A percentile compares a stretch with the other conserved stretches of the same genome.
Evolutionary conservation across 1,140 invertebrate genomes (phyloP).

Genomic region (Harlomillsia oculata): DNA sequence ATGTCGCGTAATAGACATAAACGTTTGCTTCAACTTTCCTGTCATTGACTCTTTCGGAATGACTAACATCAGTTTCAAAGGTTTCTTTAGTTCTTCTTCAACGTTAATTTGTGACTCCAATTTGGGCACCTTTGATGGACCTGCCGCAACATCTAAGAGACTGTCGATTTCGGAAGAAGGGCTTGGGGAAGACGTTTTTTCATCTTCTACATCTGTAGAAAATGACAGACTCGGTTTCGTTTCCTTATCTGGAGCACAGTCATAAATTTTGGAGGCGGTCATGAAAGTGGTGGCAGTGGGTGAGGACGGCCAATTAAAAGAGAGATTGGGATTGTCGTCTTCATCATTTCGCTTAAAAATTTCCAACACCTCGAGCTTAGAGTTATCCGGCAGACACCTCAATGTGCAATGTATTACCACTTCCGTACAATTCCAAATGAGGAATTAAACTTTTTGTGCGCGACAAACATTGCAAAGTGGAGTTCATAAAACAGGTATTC

Average conservation of each 20-base stretch:
- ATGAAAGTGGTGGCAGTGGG: neutral
- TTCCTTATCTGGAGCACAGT: neutral
- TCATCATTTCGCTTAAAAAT: constrained; percentile 1
- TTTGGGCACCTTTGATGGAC: constrained; percentile 1
- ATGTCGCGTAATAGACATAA: constrained; percentile 25
- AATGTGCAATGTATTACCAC: constrained; percentile 28
- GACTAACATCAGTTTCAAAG: constrained; percentile 16
- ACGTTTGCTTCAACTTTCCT: constrained; percentile 18
- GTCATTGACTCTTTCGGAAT: constrained; percentile 30
- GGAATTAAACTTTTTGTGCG: constrained; percentile 18
- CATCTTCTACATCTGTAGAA: neutral
- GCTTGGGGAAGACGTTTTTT: constrained; percentile 9
- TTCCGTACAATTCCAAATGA: constrained; percentile 24
- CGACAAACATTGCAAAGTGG: constrained; percentile 46
- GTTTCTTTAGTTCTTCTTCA: constrained; percentile 5
- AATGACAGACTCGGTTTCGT: neutral
- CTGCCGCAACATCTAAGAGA: constrained; percentile 10
- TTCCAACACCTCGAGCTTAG: too few relatives aligned
- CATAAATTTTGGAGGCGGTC: neutral
- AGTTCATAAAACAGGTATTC: constrained; percentile 57
- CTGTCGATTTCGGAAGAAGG: constrained; percentile 17
- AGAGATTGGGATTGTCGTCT: too few relatives aligned
- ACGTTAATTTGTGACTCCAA: neutral
- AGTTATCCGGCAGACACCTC: constrained; percentile 17
- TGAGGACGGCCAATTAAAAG: too few relatives aligned